Base-by-base conservation (phyloP, 1,140 invertebrate species). In the Laupala kohalensis region DNA sequence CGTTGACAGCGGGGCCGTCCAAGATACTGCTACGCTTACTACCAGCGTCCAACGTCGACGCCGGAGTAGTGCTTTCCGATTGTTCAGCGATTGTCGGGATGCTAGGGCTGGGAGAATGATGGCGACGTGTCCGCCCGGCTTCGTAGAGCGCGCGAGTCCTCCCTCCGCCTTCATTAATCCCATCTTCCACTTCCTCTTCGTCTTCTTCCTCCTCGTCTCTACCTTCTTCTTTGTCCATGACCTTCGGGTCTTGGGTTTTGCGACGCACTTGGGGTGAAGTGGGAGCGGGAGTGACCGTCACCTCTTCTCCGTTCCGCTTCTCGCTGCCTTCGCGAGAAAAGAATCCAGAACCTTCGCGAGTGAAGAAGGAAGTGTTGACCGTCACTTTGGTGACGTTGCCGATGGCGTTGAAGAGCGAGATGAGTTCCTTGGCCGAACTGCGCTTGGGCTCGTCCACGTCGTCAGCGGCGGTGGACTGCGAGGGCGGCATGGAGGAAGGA, bases 381-480 rank as follows among this genome's bases (percentile, higher is more conserved):
- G 83, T 85, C 2, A 84, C 81, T 75, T 83, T 84, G 0, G 84
- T 85, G 2, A 86, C 85, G 69, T 84, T 86, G 13, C 84, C 83
- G 64, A 87, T 84, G 1, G 85, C 84, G 74, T 88, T 88, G 75
- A 88, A 88, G 77, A 88, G 85, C 0, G 86, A 85, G 62, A 88
- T 87, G 9, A 89, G 76, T 67, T 87, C 86, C 70, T 81, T 78
- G 0, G 86, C 82, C 4, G 82, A 83, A 68, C 79, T 79, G 73
- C 81, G 78, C 29, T 83, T 83, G 4, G 73, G 73, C 25, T 37
- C 29, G 67, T 74, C 73, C 67, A 71, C 15, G 24, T 71, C 25
- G 23, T 23, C 26, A 6, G 13, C 13, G 25, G 37, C 5, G 19
- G 64, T 64, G 6, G 30, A 15, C 25, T 26, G 23, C 75, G 26